Percentiles rank a stretch among this genome's conserved stretches.
Conservation (phyloP, 2,113 vertebrate genomes). For the Centropristis striata region DNA sequence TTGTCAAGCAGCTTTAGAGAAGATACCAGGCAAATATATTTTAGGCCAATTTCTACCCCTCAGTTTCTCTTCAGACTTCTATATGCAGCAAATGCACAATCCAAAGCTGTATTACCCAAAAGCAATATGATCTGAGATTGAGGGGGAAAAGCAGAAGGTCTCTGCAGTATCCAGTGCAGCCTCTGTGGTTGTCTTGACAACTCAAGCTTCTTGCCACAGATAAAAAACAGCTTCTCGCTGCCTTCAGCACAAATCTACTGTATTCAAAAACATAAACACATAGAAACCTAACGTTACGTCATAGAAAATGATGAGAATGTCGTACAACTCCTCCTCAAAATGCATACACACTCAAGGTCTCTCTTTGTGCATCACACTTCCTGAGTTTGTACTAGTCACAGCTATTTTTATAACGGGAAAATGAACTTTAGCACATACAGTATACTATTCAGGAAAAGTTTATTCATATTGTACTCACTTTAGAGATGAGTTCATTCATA, state of each 20-base stretch:
- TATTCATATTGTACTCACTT: slow-evolving; percentile 42
- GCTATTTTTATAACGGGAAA: slow-evolving; percentile 60
- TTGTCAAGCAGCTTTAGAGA: not conserved
- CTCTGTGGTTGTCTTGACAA: slow-evolving; percentile 73
- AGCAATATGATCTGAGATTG: slow-evolving; percentile 15
- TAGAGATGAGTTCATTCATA: slow-evolving; percentile 49
- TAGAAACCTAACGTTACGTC: slow-evolving; percentile 52
- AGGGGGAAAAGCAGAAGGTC: slow-evolving; percentile 33
- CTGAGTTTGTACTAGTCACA: slow-evolving; percentile 41
- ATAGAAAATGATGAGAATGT: slow-evolving; percentile 35
- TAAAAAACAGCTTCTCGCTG: not conserved
- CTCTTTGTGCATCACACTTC: slow-evolving; percentile 43
- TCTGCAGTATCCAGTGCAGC: slow-evolving; percentile 34
- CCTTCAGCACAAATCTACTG: slow-evolving; percentile 47
- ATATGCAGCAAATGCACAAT: slow-evolving; percentile 18
- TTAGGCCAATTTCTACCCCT: not conserved
- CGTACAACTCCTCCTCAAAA: slow-evolving; percentile 10
- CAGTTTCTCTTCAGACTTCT: slow-evolving; percentile 1
- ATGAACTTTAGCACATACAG: slow-evolving; percentile 30
- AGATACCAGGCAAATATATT: not conserved
- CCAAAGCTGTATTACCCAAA: slow-evolving; percentile 6
- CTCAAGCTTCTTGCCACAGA: slow-evolving; percentile 26
- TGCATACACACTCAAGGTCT: slow-evolving; percentile 6
- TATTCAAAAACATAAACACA: slow-evolving; percentile 48
- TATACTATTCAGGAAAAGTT: slow-evolving; percentile 47